Base-by-base conservation (phyloP, 1,140 invertebrate genomes). In the Brachionus rubens region DNA sequence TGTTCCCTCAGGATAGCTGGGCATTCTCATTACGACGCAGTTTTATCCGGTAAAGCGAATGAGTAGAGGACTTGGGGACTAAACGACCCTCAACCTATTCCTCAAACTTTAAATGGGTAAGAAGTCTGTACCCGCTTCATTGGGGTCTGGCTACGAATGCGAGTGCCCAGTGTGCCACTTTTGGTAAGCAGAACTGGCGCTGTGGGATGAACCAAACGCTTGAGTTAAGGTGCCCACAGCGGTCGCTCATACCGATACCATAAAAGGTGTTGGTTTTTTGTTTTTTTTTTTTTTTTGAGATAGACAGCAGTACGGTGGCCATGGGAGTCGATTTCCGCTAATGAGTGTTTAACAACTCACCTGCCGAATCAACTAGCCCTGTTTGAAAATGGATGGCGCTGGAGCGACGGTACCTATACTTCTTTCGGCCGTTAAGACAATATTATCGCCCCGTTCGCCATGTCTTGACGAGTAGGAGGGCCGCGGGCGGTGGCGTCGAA, bases 301-400 rank as follows among this genome's bases (percentile, higher is more conserved):
- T 87, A 88, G 89, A 86, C 86, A 87, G 87, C 89, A 87, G 88
- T 90, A 90, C 89, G 88, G 84, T 85, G 79, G 84, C 88, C 88
- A 86, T 87, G 85, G 85, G 82, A 91, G 90, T 91, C 88, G 90
- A 88, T 89, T 91, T 88, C 90, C 89, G 89, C 90, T 89, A 91
- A 91, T 89, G 89, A 91, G 89, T 90, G 90, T 91, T 90, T 90
- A 91, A 91, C 89, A 89, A 91, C 90, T 91, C 90, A 91, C 90
- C 90, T 90, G 89, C 89, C 89, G 89, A 91, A 91, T 88, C 87
- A 89, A 90, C 89, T 89, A 91, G 90, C 90, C 89, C 90, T 91
- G 89, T n/a, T n/a, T n/a, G n/a, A 91, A 92, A 92, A 92, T 91
- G 90, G 90, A 91, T 90, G 89, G 89, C 89, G 89, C 90, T 91